These are phyloP conservation scores for Myiozetetes cayanensis DNA, from an alignment of 2,113 vertebrate genomes.

Conservation along the genomic window DNA sequence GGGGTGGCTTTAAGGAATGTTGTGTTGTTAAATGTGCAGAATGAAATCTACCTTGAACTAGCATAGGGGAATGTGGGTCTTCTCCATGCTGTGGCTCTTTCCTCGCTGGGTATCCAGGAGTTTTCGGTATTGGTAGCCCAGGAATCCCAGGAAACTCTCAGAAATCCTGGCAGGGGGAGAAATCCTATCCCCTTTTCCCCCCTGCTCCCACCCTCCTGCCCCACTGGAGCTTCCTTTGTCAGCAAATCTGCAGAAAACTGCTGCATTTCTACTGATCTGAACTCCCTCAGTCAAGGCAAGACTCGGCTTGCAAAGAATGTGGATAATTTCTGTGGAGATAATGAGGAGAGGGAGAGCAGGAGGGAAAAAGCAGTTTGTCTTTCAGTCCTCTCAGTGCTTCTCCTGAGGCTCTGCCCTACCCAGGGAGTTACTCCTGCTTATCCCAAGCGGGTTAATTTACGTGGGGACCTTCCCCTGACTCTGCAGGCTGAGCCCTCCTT, in stretches of 20 bases:
- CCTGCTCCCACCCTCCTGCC: neutral
- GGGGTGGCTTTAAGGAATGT: neutral
- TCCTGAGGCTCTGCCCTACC: neutral
- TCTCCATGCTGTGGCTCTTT: neutral
- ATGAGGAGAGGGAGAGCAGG: neutral
- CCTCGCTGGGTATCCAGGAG: neutral
- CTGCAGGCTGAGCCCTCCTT: neutral
- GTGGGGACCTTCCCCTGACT: neutral
- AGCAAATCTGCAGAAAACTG: neutral
- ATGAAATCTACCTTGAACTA: neutral
- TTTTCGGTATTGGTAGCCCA: neutral
- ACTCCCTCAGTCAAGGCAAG: conserved; percentile 2
- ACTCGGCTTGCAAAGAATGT: conserved; percentile 4
- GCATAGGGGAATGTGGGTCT: neutral
- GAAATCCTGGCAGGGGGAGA: too few species aligned
- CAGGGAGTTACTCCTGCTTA: neutral
- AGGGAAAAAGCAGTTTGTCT: neutral
- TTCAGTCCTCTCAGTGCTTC: neutral
- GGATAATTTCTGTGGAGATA: conserved; percentile 10
- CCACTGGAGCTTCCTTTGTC: neutral
- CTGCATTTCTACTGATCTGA: neutral
- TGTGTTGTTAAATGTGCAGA: neutral
- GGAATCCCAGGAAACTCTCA: neutral
- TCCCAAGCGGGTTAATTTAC: neutral
- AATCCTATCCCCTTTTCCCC: neutral